Conservation (phyloP, 1,140 invertebrate genomes). For the Ceratosolen solmsi region DNA sequence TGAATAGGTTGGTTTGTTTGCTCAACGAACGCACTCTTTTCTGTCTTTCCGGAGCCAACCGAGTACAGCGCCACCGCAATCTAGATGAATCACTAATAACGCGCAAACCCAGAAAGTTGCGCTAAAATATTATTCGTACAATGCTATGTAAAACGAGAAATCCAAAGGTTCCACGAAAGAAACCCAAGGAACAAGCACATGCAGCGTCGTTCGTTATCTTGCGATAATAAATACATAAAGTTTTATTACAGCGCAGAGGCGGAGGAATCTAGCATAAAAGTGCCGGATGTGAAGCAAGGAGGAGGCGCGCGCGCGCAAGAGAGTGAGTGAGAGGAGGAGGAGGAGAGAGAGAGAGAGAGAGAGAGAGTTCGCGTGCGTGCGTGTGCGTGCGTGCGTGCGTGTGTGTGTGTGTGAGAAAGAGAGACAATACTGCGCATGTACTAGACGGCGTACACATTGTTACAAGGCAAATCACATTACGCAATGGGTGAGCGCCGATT, state of each 20-base stretch:
- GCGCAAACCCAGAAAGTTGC: slow-evolving; percentile 25
- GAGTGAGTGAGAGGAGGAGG: slow-evolving; percentile 48
- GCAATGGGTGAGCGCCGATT: slow-evolving; percentile 56
- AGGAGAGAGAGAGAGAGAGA: slow-evolving; percentile 52
- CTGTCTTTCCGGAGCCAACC: not conserved
- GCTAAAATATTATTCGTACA: slow-evolving; percentile 38
- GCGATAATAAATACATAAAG: slow-evolving; percentile 66
- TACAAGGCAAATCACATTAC: slow-evolving; percentile 72
- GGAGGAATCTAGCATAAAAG: slow-evolving; percentile 54
- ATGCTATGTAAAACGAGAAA: slow-evolving; percentile 24
- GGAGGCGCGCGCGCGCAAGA: slow-evolving; percentile 21
- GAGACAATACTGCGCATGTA: slow-evolving; percentile 18
- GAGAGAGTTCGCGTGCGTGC: slow-evolving; percentile 25
- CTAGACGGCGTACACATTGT: slow-evolving; percentile 44
- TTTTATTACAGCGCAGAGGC: slow-evolving; percentile 60
- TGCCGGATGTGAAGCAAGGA: slow-evolving; percentile 55
- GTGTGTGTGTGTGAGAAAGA: slow-evolving; percentile 52
- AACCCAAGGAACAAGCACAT: slow-evolving; percentile 36
- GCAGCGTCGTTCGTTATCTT: slow-evolving; percentile 60
- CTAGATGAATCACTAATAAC: slow-evolving; percentile 43
- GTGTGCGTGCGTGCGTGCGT: slow-evolving; percentile 47
- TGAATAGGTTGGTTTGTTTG: slow-evolving; percentile 40
- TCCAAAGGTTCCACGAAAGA: slow-evolving; percentile 36
- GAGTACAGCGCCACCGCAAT: not conserved
- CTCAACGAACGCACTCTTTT: slow-evolving; percentile 17